Evolutionary conservation across 2,797 vertebrate species (phyloP).

Genomic region (Sylvia borin): DNA sequence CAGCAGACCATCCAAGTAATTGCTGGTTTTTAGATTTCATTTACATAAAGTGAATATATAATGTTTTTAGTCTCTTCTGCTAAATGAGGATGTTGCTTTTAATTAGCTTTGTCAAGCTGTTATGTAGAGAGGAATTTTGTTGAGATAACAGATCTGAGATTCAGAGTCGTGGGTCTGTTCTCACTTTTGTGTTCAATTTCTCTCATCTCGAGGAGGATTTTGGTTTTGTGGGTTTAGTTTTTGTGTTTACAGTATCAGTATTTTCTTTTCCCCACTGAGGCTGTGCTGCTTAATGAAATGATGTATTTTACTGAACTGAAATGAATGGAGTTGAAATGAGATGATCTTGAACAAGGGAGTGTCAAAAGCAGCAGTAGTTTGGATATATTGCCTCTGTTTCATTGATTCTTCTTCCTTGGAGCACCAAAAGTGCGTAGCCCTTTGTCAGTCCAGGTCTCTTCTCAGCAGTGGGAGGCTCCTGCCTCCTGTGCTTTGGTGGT

Average conservation of each 20-base stretch:
- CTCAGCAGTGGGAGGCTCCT: neutral
- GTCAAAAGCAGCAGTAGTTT: neutral
- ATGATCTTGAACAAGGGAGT: neutral
- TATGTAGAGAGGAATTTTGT: neutral
- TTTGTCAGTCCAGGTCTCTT: neutral
- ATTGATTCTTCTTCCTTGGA: neutral
- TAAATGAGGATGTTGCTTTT: neutral
- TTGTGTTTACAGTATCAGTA: neutral
- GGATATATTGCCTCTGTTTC: neutral
- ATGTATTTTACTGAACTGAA: neutral
- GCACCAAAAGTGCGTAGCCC: neutral
- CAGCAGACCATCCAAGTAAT: neutral
- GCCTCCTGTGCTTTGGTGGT: neutral
- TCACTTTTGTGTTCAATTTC: neutral
- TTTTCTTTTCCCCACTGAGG: neutral
- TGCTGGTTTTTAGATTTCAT: neutral
- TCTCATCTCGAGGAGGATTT: neutral
- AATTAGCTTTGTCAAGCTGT: constrained; percentile 25
- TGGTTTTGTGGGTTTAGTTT: neutral
- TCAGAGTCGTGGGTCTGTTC: neutral
- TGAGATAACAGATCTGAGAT: neutral
- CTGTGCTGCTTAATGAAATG: neutral
- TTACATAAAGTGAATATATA: neutral
- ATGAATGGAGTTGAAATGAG: neutral
- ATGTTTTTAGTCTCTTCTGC: neutral